Evolutionary conservation across 2,888 invertebrate genomes (phyloP).

Genomic region (Trissolcus brochymenae): DNA sequence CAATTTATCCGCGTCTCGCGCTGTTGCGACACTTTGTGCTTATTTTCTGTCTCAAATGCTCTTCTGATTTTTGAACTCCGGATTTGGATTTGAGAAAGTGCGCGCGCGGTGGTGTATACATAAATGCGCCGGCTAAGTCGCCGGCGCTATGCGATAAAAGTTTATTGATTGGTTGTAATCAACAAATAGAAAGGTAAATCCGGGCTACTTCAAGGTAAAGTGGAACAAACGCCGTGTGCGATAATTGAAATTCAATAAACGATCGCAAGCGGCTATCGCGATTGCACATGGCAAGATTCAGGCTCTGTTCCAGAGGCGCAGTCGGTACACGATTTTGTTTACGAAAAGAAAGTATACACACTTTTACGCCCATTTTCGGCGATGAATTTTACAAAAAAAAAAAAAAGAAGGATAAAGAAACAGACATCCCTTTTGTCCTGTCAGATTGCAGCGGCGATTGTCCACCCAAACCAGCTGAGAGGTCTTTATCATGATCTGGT

Average conservation of each 20-base stretch:
- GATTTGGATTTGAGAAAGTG: slow-evolving; percentile 29
- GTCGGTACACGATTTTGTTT: slow-evolving; percentile 16
- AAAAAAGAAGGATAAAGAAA: no score
- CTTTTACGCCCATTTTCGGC: slow-evolving; percentile 12
- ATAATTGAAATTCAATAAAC: slow-evolving; percentile 49
- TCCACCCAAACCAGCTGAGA: not conserved
- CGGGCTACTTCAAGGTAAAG: slow-evolving; percentile 29
- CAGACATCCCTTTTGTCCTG: no score
- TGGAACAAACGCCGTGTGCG: slow-evolving; percentile 36
- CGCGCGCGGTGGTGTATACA: slow-evolving; percentile 1
- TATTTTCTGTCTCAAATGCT: not conserved
- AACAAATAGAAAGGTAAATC: slow-evolving; percentile 46
- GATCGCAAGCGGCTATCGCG: slow-evolving; percentile 21
- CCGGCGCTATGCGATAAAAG: slow-evolving; percentile 1
- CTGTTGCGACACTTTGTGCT: slow-evolving; percentile 23
- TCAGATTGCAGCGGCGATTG: no score
- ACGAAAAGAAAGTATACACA: slow-evolving; percentile 9
- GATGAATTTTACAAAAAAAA: no score
- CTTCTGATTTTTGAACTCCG: slow-evolving; percentile 16
- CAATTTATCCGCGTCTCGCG: slow-evolving; percentile 23
- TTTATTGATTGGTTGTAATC: slow-evolving; percentile 33
- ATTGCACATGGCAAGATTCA: slow-evolving; percentile 21
- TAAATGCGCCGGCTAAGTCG: slow-evolving; percentile 23
- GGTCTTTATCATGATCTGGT: slow-evolving; percentile 28
- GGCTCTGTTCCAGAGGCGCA: slow-evolving; percentile 1